Conservation (phyloP, 2,113 vertebrate genomes). For the Galemys pyrenaicus region DNA sequence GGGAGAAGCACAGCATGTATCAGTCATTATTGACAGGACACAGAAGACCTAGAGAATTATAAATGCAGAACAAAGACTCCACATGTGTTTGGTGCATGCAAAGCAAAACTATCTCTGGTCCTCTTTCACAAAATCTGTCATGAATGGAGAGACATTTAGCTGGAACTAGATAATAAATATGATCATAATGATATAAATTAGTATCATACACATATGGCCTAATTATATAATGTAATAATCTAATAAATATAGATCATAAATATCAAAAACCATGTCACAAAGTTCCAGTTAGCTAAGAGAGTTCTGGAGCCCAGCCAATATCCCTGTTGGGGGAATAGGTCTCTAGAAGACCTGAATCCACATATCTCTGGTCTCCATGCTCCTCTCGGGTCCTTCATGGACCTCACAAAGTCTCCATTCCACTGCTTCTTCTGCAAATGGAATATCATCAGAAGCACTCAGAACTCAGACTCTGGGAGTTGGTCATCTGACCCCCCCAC, state of each 20-base stretch:
- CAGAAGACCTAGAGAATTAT: background rate
- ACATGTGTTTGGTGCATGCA: background rate
- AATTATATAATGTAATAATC: background rate
- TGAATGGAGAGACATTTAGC: background rate
- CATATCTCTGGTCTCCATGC: background rate
- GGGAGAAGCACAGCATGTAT: background rate
- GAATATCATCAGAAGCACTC: background rate
- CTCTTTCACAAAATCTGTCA: background rate
- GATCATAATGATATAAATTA: background rate
- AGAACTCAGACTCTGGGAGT: background rate
- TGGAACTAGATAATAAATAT: background rate
- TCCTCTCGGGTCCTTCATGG: background rate
- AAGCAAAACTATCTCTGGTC: background rate
- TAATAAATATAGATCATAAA: background rate
- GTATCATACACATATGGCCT: background rate
- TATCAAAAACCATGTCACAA: background rate
- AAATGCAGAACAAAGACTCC: background rate
- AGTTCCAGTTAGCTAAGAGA: background rate
- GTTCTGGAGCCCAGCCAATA: background rate
- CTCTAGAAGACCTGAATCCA: background rate
- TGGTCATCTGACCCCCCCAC: background rate
- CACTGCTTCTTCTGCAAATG: background rate
- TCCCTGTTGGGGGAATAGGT: rapidly evolving
- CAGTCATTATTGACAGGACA: background rate
- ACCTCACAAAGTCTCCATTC: background rate